Evolutionary conservation across 2,888 invertebrate genomes (phyloP).

Genomic region (Mactromeris polynyma): DNA sequence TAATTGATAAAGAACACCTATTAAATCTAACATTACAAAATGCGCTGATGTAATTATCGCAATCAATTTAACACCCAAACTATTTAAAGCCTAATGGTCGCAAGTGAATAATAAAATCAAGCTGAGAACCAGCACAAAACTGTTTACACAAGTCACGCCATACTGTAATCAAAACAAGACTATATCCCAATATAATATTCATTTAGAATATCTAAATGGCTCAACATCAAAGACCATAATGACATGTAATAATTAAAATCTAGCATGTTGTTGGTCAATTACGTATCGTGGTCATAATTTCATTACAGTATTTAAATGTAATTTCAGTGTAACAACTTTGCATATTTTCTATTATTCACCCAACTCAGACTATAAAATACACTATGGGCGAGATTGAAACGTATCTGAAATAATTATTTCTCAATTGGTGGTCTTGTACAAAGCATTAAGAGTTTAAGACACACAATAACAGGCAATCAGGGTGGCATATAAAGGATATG

Average conservation of each 20-base stretch:
- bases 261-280: background rate
- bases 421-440: background rate
- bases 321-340: background rate
- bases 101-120: background rate
- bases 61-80: background rate
- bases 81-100: background rate
- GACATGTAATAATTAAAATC: background rate
- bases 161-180: background rate
- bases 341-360: background rate
- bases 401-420: background rate
- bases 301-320: background rate
- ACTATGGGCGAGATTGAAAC: background rate
- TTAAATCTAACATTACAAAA: background rate
- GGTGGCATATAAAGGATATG: no score
- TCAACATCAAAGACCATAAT: conserved; percentile 3
- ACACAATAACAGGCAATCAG: background rate
- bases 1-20: background rate
- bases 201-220: background rate
- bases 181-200: background rate
- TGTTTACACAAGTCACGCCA: background rate
- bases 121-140: background rate
- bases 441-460: background rate
- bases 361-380: background rate
- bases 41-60: background rate
- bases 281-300: background rate